Conservation (phyloP, 2,888 invertebrate genomes). For the Erynnis tages region DNA sequence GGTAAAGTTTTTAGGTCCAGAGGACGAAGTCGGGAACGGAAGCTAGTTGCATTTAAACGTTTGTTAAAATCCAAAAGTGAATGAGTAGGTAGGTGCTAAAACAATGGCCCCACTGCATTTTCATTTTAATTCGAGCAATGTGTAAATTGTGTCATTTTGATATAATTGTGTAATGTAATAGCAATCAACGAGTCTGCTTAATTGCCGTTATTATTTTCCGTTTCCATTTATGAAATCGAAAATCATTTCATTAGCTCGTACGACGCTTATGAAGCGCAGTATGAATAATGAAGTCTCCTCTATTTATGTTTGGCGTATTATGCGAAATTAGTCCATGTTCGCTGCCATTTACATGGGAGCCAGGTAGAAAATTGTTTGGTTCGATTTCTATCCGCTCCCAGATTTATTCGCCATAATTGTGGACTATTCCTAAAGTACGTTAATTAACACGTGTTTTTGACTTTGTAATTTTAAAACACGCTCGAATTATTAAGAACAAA, state of each 20-base stretch:
- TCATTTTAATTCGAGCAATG: not conserved
- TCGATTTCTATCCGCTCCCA: conserved; percentile 1
- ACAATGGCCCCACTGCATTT: too few species aligned
- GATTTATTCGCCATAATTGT: not conserved
- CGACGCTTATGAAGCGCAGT: conserved; percentile 43
- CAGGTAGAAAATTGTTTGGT: conserved; percentile 16
- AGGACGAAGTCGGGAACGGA: too few species aligned
- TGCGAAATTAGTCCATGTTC: conserved; percentile 27
- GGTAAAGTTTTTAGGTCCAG: too few species aligned
- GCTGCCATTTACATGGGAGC: not conserved
- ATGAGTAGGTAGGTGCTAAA: too few species aligned
- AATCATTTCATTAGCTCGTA: conserved; percentile 43
- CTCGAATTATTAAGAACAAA: too few species aligned
- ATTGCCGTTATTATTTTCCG: conserved; percentile 38
- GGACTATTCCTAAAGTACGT: not conserved
- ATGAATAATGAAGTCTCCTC: conserved; percentile 36
- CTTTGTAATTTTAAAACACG: too few species aligned
- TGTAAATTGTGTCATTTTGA: not conserved
- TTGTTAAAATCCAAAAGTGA: too few species aligned
- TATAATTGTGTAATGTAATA: conserved; percentile 15
- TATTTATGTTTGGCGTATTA: conserved; percentile 23
- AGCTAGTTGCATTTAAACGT: too few species aligned
- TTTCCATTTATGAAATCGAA: conserved; percentile 46
- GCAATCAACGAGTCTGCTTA: conserved; percentile 29
- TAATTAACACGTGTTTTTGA: too few species aligned